Conservation (phyloP, 1,140 invertebrate genomes). For the Tenebrio molitor region DNA sequence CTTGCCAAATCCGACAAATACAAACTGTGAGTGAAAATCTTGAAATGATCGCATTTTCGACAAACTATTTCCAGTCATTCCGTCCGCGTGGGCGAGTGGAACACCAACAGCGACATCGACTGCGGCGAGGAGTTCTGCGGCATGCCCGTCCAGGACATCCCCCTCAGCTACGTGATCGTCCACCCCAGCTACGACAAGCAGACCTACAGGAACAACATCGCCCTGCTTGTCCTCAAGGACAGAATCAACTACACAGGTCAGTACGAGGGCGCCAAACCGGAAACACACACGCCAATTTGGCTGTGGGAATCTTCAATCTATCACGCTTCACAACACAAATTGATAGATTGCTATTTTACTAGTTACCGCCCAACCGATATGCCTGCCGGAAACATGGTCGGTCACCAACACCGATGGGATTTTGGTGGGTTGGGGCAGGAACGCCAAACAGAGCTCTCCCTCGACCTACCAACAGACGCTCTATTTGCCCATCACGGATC, state of each 20-base stretch:
- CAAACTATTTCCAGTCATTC: conserved; percentile 55
- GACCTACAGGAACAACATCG: conserved; percentile 78
- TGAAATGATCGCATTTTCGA: conserved; percentile 6
- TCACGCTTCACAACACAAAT: conserved; percentile 26
- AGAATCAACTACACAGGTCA: conserved; percentile 78
- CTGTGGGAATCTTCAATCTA: conserved; percentile 10
- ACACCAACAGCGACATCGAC: conserved; percentile 73
- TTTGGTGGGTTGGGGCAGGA: conserved; percentile 66
- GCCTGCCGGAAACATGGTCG: conserved; percentile 68
- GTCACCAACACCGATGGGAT: conserved; percentile 66
- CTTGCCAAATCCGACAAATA: conserved; percentile 77
- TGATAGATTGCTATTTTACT: conserved; percentile 50
- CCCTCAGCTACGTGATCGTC: conserved; percentile 76
- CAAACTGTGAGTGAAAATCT: conserved; percentile 69
- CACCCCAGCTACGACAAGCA: conserved; percentile 78
- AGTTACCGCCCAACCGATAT: conserved; percentile 71
- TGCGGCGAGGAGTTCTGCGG: conserved; percentile 78
- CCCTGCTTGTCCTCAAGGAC: conserved; percentile 74
- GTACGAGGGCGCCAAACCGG: conserved; percentile 41
- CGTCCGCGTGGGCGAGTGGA: conserved; percentile 77
- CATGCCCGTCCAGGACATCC: conserved; percentile 73
- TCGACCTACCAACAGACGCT: conserved; percentile 67
- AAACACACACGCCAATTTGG: conserved; percentile 6
- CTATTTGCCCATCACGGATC: conserved; percentile 69
- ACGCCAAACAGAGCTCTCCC: conserved; percentile 63